Evolutionary conservation across 2,113 vertebrate species (phyloP).

Genomic region (Dasyornis broadbenti): DNA sequence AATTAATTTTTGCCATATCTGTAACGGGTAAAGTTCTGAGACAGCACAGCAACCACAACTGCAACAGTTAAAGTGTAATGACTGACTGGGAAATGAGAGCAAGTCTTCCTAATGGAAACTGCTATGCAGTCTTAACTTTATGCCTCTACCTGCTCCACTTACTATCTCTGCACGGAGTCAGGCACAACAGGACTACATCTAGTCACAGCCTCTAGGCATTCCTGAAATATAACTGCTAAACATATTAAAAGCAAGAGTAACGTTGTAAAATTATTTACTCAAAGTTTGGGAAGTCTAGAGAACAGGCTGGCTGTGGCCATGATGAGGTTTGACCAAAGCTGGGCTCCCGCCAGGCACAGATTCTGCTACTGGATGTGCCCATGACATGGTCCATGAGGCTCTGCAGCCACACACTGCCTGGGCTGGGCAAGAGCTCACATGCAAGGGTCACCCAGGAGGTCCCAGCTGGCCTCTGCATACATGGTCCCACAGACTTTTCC

Average conservation of each 20-base stretch:
- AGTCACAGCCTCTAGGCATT: not conserved
- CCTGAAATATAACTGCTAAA: not conserved
- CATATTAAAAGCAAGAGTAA: not conserved
- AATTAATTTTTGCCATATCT: not conserved
- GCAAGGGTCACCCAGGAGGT: not conserved
- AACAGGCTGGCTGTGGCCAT: not conserved
- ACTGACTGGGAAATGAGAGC: slow-evolving; percentile 11
- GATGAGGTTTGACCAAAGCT: not conserved
- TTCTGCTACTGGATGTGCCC: not conserved
- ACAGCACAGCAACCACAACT: not conserved
- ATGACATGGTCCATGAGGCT: accelerated
- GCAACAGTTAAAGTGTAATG: slow-evolving; percentile 15
- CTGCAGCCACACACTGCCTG: not conserved
- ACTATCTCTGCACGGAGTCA: not conserved
- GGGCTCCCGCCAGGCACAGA: accelerated
- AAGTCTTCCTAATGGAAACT: slow-evolving; percentile 25
- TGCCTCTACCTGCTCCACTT: slow-evolving; percentile 48
- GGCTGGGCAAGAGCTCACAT: not conserved
- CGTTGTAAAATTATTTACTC: not conserved
- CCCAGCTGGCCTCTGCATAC: not conserved
- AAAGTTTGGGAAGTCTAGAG: not conserved
- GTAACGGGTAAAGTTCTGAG: not conserved
- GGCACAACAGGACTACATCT: slow-evolving; percentile 23
- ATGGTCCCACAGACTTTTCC: not conserved
- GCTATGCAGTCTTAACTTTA: slow-evolving; percentile 35